These are phyloP conservation scores for Acromyrmex heyeri DNA, from an alignment of 1,140 invertebrate species.

Conservation along the genomic window DNA sequence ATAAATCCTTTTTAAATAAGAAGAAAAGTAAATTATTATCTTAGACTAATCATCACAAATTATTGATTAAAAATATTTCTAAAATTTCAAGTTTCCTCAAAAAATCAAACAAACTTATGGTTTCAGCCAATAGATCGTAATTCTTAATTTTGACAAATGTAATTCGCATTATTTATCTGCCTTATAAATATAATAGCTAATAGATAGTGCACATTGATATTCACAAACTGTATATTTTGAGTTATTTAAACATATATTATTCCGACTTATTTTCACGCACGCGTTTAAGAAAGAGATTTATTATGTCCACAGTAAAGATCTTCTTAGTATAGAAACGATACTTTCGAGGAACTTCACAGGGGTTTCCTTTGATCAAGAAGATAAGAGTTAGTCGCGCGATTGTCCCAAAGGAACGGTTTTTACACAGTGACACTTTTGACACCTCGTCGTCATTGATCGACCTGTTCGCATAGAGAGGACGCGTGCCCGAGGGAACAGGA, in stretches of 20 bases:
- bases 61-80: too few relatives aligned
- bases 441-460: conserved; percentile 21
- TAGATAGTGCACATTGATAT: neutral
- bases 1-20: neutral
- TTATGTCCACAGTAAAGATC: neutral
- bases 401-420: conserved; percentile 24
- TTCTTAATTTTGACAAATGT: neutral
- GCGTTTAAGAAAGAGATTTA: neutral
- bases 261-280: neutral
- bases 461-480: conserved; percentile 19
- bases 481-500: conserved; percentile 53
- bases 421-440: conserved; percentile 30
- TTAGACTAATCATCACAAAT: too few relatives aligned
- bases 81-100: too few relatives aligned
- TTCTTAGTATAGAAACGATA: neutral
- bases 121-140: too few relatives aligned
- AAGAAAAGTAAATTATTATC: neutral
- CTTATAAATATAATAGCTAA: neutral
- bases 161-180: neutral
- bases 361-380: conserved; percentile 10
- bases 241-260: conserved; percentile 11
- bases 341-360: neutral
- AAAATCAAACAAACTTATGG: too few relatives aligned
- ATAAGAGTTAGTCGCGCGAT: conserved; percentile 37
- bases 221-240: neutral